phyloP scores from a whole-genome alignment of 2,113 vertebrate genomes.

The Balaeniceps rex region DNA sequence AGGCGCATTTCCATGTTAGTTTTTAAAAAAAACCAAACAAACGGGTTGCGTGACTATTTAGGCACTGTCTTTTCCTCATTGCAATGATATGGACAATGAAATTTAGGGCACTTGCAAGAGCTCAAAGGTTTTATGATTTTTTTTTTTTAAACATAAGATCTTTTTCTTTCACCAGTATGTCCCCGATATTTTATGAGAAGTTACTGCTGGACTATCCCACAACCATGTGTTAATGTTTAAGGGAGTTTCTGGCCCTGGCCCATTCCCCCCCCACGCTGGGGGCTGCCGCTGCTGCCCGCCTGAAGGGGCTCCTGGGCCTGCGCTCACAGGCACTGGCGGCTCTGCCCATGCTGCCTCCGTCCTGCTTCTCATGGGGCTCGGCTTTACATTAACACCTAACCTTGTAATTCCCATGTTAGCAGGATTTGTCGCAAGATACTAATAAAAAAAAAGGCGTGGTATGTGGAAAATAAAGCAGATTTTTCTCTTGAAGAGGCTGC shows the following conservation, averaged over 20 bases:
- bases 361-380: background rate
- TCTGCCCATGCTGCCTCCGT: background rate
- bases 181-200: background rate
- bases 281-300: background rate
- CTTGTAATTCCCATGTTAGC: background rate
- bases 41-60: background rate
- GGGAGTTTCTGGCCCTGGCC: background rate
- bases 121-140: background rate
- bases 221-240: background rate
- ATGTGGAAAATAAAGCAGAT: background rate
- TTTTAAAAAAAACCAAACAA: background rate
- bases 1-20: background rate
- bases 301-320: background rate
- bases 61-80: background rate
- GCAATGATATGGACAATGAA: background rate
- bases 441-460: background rate
- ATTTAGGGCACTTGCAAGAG: background rate
- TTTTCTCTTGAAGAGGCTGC: background rate
- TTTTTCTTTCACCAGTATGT: background rate
- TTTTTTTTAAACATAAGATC: background rate
- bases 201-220: background rate
- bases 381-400: background rate
- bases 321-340: background rate
- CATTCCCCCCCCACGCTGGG: accelerated
- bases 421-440: background rate